Base-by-base conservation (phyloP, 2,797 vertebrate genomes). In the Oreonectes daqikongensis region DNA sequence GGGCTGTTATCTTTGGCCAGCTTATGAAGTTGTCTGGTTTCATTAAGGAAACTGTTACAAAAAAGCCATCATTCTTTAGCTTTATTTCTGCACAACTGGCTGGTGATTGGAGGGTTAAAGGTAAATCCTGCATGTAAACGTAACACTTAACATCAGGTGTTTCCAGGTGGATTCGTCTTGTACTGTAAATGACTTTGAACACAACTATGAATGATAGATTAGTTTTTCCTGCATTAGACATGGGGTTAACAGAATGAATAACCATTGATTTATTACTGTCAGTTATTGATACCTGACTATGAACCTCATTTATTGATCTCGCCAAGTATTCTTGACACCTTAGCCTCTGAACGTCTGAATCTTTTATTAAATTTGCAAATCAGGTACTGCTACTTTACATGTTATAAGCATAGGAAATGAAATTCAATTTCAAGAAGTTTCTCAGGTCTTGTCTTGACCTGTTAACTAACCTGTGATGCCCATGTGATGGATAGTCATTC, bases 351-450 rank as follows among this genome's bases (percentile, higher is more conserved):
- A 30, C 20, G 57, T 50, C 84, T 87, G 72, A 85, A 88, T 86
- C 57, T 86, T 89, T 85, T 52, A 87, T 89, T 53, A 85, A 87
- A 90, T 84, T 86, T 90, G 88, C 46, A 87, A 40, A 2, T 5
- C 57, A 71, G 50, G 67, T 71, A 26, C 57, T 18, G 64, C 70
- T 80, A 85, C 71, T 75, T 72, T 63, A 9, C 81, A 77, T 72
- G 68, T 67, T n/a, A 71, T 32, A 71, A 78, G 18, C 53, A 75
- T 38, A 53, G 35, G 14, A 24, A 40, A 55, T 75, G 61, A 24
- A 8, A 48, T 28, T 48, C 5, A 18, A n/a, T 30, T 17, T 60
- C 4, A 42, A 38, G 10, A 14, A 15, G 12, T 3, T 22, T 53
- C 11, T 12, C 22, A 10, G 8, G 48, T n/a, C 3, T 20, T 1